A percentile compares a stretch with the other conserved stretches of the same genome.
These are phyloP conservation scores for Eumaeus atala DNA, from an alignment of 1,140 invertebrate genomes.

Conservation along the genomic window DNA sequence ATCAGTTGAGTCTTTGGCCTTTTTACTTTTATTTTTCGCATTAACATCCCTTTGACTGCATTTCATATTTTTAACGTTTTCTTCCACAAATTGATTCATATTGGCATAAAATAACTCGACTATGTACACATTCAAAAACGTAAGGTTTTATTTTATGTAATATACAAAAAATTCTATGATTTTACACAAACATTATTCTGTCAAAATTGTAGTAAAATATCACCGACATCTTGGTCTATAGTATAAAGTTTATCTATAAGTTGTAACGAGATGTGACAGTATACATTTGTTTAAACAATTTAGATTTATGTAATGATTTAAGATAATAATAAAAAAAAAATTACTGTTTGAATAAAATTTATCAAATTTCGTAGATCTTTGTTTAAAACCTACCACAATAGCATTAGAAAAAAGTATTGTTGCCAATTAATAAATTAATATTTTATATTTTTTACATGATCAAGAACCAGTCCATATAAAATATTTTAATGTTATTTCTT, in stretches of 20 bases:
- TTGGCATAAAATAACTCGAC: conserved; percentile 50
- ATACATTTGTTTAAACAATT: neutral
- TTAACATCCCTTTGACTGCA: conserved; percentile 54
- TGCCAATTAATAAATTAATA: conserved; percentile 14
- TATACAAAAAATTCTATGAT: conserved; percentile 43
- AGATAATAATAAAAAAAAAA: conserved; percentile 37
- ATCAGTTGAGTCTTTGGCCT: conserved; percentile 66
- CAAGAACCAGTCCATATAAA: too few relatives aligned
- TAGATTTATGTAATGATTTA: conserved; percentile 28
- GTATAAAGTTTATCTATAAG: conserved; percentile 35
- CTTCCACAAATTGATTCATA: conserved; percentile 62
- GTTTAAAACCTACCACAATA: conserved; percentile 57
- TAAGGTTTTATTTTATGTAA: conserved; percentile 21
- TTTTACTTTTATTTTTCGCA: conserved; percentile 67
- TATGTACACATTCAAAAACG: conserved; percentile 62
- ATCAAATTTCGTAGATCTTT: conserved; percentile 43
- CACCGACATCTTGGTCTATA: conserved; percentile 68
- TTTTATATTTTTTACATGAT: too few relatives aligned
- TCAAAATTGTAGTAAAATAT: conserved; percentile 67
- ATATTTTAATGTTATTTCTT: too few relatives aligned
- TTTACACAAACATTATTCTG: conserved; percentile 61
- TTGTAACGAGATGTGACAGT: conserved; percentile 33
- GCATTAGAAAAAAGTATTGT: conserved; percentile 63
- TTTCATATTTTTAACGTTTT: conserved; percentile 55
- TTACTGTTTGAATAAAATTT: conserved; percentile 52